A percentile compares a stretch with the other conserved stretches of the same genome.
These are phyloP conservation scores for Corythornis madagascariensis DNA, from an alignment of 2,113 vertebrate genomes.

Conservation along the genomic window DNA sequence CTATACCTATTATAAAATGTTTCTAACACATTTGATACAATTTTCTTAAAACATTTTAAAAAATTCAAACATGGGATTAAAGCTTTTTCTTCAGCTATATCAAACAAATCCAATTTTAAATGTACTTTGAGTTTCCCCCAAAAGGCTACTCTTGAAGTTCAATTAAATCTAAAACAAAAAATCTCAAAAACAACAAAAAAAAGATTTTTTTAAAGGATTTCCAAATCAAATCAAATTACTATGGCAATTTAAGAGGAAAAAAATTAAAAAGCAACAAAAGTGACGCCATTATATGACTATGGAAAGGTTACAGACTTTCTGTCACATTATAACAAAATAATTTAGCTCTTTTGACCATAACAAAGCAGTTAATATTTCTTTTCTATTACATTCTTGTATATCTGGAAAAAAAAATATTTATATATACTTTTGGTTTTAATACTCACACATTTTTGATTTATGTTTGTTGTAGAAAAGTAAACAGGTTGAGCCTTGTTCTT, in stretches of 20 bases:
- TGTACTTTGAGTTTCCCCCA: not conserved
- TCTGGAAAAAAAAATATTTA: not conserved
- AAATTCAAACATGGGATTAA: not conserved
- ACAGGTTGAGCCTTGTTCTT: not conserved
- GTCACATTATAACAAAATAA: not conserved
- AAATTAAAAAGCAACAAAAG: not conserved
- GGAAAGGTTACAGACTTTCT: not conserved
- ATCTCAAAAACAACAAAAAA: accelerated
- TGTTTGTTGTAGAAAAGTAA: not conserved
- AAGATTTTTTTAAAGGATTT: not conserved
- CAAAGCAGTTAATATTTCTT: not conserved
- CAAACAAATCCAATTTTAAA: not conserved
- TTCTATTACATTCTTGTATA: not conserved
- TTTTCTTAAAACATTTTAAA: not conserved
- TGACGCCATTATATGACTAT: not conserved
- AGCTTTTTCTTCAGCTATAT: not conserved
- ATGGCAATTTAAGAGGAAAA: not conserved
- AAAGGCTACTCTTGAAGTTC: not conserved
- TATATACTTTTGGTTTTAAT: not conserved
- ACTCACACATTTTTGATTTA: not conserved
- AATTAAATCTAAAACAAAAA: not conserved
- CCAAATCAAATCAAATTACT: not conserved
- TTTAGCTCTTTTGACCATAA: not conserved
- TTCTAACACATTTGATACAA: not conserved
- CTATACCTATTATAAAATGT: not conserved